Base-by-base conservation (phyloP, 2,888 invertebrate genomes). In the Lepidochrysops patricia region DNA sequence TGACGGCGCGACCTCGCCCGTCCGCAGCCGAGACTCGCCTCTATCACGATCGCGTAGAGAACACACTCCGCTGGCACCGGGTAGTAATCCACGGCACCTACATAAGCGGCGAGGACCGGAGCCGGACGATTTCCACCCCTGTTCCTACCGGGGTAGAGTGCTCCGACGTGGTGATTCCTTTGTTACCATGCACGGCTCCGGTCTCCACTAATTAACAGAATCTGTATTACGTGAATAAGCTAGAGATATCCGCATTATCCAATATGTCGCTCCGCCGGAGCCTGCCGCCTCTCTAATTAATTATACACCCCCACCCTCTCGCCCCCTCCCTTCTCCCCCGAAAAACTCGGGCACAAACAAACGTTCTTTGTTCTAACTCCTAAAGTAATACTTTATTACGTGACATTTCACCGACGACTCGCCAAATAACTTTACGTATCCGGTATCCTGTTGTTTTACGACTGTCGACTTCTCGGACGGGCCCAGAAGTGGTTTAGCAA, bases 221-320 rank as follows among this genome's bases (percentile, higher is more conserved):
- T 68, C 63, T 67, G 65, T 66, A 62, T 61, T 66, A 67, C 64
- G 63, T 64, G 68, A 66, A 66, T 63, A 62, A 65, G 62, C 64
- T 64, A 61, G 62, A 68, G 62, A 65, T 66, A 67, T 66, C 63
- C 61, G 62, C 60, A 65, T 65, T 68, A 68, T 62, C 65, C 63
- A 61, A 68, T 67, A 65, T 62, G 62, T 65, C 64, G 61, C 62
- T 61, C 54, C 15, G 61, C 62, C 63, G 49, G 61, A 48, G 34
- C 52, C 63, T 63, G 61, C 48, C 25, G 35, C 59, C 37, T 60
- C 59, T 57, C 54, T 23, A 59, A 61, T 61, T 60, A 60, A 63
- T 62, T 61, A 60, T 4, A 43, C 19, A 7, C 19, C 23, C 15
- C 37, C 9, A n/a, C n/a, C n/a, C n/a, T n/a, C n/a, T n/a, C 4